Evolutionary conservation across 1,140 invertebrate genomes (phyloP).

Genomic region (Tetranychus urticae): DNA sequence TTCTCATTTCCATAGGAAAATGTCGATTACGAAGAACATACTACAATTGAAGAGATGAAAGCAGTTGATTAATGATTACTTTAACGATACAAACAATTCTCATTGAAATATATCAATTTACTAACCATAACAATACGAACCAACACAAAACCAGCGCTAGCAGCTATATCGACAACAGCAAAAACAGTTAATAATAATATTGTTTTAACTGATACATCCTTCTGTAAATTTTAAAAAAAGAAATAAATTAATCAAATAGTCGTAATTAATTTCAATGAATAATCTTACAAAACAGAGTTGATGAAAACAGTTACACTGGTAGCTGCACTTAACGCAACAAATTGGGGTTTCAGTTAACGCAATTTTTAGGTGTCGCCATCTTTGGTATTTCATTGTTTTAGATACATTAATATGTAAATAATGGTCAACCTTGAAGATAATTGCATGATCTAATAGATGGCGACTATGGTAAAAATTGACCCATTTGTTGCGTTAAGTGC

Average conservation of each 20-base stretch:
- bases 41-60: conserved; percentile 1
- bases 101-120: neutral
- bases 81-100: neutral
- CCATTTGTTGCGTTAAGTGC: too few relatives aligned
- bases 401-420: too few relatives aligned
- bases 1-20: conserved; percentile 11
- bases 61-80: neutral
- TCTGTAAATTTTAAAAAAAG: conserved; percentile 5
- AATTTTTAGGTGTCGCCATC: too few relatives aligned
- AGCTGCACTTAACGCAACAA: too few relatives aligned
- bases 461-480: too few relatives aligned
- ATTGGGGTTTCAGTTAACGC: too few relatives aligned
- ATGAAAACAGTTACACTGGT: too few relatives aligned
- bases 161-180: conserved; percentile 17
- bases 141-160: conserved; percentile 16
- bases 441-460: too few relatives aligned
- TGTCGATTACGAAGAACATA: conserved; percentile 12
- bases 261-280: neutral
- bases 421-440: too few relatives aligned
- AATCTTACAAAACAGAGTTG: too few relatives aligned
- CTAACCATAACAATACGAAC: conserved; percentile 16
- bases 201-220: conserved; percentile 14
- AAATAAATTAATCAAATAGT: neutral
- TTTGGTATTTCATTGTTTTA: too few relatives aligned
- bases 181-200: conserved; percentile 15